phyloP scores from a whole-genome alignment of 2,888 invertebrate genomes.

The Cephus pulcher region DNA sequence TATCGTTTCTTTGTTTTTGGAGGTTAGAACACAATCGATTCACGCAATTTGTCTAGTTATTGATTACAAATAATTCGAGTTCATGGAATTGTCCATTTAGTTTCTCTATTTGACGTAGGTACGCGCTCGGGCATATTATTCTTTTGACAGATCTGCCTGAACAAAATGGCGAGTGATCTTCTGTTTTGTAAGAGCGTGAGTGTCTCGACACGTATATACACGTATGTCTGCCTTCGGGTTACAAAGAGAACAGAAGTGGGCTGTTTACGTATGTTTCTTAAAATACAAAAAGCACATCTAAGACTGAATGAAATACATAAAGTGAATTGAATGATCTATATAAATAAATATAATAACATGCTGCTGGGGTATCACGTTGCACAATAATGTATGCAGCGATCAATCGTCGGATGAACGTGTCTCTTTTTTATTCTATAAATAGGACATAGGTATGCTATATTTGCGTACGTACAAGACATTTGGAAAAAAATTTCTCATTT shows the following conservation, averaged over 20 bases:
- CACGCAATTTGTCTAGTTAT: too few species aligned
- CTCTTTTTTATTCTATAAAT: background rate
- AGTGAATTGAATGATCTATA: background rate
- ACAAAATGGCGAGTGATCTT: background rate
- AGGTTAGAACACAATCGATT: too few species aligned
- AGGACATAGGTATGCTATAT: background rate
- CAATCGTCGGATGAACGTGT: background rate
- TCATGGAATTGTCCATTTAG: background rate
- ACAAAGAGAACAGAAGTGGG: background rate
- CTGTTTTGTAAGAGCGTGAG: background rate
- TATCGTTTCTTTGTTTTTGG: background rate
- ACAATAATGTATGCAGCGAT: background rate
- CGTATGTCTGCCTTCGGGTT: background rate
- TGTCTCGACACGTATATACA: background rate
- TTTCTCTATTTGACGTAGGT: background rate
- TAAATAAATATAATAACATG: background rate
- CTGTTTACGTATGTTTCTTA: background rate
- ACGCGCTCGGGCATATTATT: background rate
- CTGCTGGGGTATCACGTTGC: background rate
- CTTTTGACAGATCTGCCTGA: background rate
- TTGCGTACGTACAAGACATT: background rate
- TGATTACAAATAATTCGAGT: background rate
- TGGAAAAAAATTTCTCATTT: background rate
- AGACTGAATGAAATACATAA: background rate
- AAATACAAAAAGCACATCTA: background rate